These are phyloP conservation scores for Colistium nudipinnis DNA, from an alignment of 2,113 vertebrate genomes.

Conservation along the genomic window DNA sequence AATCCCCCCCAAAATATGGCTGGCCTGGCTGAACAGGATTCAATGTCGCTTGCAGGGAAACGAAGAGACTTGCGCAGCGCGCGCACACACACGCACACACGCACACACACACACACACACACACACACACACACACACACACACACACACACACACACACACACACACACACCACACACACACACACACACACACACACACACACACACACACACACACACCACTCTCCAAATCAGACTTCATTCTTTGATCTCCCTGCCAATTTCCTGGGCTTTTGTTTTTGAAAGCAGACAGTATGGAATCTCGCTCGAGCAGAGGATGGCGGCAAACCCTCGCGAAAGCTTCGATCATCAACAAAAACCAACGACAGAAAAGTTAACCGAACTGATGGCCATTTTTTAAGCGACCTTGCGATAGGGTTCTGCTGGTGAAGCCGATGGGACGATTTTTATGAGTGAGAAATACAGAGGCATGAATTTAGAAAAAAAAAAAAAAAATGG, in stretches of 20 bases:
- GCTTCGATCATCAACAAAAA: slow-evolving; percentile 34
- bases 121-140: too few relatives aligned
- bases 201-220: too few relatives aligned
- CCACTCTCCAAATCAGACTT: slow-evolving; percentile 61
- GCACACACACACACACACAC: too few relatives aligned
- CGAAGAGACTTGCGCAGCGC: slow-evolving; percentile 57
- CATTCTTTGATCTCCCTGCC: slow-evolving; percentile 70
- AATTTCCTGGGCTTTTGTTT: slow-evolving; percentile 70
- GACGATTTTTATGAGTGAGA: not conserved
- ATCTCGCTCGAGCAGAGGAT: slow-evolving; percentile 56
- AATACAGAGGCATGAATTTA: not conserved
- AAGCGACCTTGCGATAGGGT: not conserved
- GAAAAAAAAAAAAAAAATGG: not conserved
- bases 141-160: too few relatives aligned
- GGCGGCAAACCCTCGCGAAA: slow-evolving; percentile 48
- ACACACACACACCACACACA: too few relatives aligned
- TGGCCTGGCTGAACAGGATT: slow-evolving; percentile 60
- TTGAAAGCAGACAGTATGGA: slow-evolving; percentile 49
- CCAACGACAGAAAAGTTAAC: slow-evolving; percentile 39
- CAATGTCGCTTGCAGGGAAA: slow-evolving; percentile 70
- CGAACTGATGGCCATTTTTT: slow-evolving; percentile 1
- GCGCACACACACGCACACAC: too few relatives aligned
- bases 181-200: too few relatives aligned
- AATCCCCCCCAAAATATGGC: slow-evolving; percentile 35
- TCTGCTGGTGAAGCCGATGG: not conserved